Conservation (phyloP, 2,113 vertebrate species). For the Bostrychus sinensis region DNA sequence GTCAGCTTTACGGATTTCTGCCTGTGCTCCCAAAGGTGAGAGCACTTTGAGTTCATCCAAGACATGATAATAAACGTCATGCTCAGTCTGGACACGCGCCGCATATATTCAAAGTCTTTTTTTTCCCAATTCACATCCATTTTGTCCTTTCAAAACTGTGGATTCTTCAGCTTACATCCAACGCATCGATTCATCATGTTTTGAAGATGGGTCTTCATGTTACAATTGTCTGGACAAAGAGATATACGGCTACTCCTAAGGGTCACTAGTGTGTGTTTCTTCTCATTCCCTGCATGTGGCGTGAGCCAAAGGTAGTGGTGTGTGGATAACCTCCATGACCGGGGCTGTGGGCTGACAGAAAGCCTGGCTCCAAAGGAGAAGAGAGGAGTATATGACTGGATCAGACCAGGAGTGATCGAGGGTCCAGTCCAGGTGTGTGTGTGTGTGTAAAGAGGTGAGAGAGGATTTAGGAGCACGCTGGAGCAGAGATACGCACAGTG, state of each 20-base stretch:
- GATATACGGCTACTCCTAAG: slow-evolving; percentile 22
- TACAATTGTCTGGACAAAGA: slow-evolving; percentile 12
- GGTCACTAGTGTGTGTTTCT: slow-evolving; percentile 37
- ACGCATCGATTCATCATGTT: slow-evolving; percentile 52
- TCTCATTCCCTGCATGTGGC: slow-evolving; percentile 16
- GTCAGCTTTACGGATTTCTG: slow-evolving; percentile 25
- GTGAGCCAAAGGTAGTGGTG: slow-evolving; percentile 44
- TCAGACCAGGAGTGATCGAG: slow-evolving; percentile 59
- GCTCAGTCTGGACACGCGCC: slow-evolving; percentile 50
- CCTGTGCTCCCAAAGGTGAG: slow-evolving; percentile 47
- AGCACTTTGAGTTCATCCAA: slow-evolving; percentile 61
- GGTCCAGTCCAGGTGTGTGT: slow-evolving; percentile 43
- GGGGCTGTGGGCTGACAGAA: slow-evolving; percentile 47
- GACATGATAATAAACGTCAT: slow-evolving; percentile 64
- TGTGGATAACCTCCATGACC: slow-evolving; percentile 53
- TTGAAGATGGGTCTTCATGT: slow-evolving; percentile 41
- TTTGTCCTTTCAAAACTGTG: slow-evolving; percentile 27
- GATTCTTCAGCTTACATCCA: slow-evolving; percentile 41
- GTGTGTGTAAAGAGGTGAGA: slow-evolving; percentile 44
- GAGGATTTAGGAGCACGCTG: slow-evolving; percentile 62
- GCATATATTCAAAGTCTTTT: slow-evolving; percentile 45
- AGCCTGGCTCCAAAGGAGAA: slow-evolving; percentile 44
- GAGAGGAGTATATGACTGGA: slow-evolving; percentile 49
- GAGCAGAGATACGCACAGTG: slow-evolving; percentile 25
- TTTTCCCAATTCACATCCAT: slow-evolving; percentile 37